A percentile compares a stretch with the other conserved stretches of the same genome.
phyloP scores from a whole-genome alignment of 2,888 invertebrate genomes.

The Pristionchus japonicus region DNA sequence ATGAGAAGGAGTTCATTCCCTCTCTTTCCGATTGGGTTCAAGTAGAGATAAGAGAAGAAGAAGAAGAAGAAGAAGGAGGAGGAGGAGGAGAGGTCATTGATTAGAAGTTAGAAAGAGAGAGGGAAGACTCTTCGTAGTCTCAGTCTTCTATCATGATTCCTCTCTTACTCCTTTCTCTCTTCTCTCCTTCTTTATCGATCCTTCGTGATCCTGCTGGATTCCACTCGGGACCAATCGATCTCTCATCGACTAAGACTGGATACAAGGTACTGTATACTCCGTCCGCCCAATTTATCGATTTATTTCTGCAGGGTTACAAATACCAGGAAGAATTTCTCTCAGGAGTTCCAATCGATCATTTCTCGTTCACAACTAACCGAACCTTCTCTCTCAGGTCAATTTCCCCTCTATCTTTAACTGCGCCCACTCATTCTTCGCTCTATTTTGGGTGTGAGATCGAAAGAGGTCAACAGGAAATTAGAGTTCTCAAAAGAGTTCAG shows the following conservation, averaged over 20 bases:
- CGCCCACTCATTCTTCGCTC: not conserved
- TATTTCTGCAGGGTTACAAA: conserved; percentile 4
- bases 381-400: conserved; percentile 62
- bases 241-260: not conserved
- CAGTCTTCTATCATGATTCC: not conserved
- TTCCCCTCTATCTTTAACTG: not conserved
- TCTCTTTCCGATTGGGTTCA: conserved; percentile 15
- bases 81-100: not conserved
- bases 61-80: not conserved
- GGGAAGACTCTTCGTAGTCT: not conserved
- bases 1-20: not conserved
- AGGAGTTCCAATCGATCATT: conserved; percentile 69
- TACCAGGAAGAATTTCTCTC: conserved; percentile 39
- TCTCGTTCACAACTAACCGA: conserved; percentile 59
- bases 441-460: not conserved
- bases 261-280: not conserved
- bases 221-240: conserved; percentile 6
- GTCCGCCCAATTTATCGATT: not conserved
- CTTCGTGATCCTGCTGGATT: conserved; percentile 9
- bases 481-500: not conserved
- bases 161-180: not conserved
- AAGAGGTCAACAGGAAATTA: not conserved
- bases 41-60: not conserved
- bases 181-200: not conserved
- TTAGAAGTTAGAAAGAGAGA: not conserved